A percentile compares a stretch with the other conserved stretches of the same genome.
Evolutionary conservation across 2,888 invertebrate genomes (phyloP).

Genomic region (Prosapia bicincta): DNA sequence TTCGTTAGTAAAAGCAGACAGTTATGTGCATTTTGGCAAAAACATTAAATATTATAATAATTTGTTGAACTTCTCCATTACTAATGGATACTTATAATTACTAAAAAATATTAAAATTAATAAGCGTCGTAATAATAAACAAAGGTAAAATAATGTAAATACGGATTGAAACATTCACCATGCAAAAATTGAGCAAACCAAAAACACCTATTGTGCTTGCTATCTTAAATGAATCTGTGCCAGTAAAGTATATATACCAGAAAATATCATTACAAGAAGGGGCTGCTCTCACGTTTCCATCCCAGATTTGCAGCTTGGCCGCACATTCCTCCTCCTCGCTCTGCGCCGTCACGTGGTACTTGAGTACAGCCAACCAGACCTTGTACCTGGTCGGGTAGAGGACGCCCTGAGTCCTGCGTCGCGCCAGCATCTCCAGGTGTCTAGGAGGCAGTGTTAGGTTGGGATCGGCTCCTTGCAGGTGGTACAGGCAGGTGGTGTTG

Average conservation of each 20-base stretch:
- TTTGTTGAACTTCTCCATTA: too few relatives aligned
- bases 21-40: too few relatives aligned
- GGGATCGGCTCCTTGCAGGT: slow-evolving; percentile 51
- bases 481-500: slow-evolving; percentile 86
- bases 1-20: too few relatives aligned
- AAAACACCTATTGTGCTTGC: not conserved
- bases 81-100: too few relatives aligned
- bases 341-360: slow-evolving; percentile 74
- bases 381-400: slow-evolving; percentile 54
- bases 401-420: slow-evolving; percentile 22
- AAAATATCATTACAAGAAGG: slow-evolving; percentile 59
- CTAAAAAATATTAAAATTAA: too few relatives aligned
- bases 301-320: slow-evolving; percentile 83
- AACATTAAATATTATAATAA: too few relatives aligned
- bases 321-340: slow-evolving; percentile 73
- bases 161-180: not conserved
- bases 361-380: slow-evolving; percentile 82
- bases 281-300: slow-evolving; percentile 53
- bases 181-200: not conserved
- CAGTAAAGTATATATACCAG: slow-evolving; percentile 56
- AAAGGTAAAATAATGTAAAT: not conserved
- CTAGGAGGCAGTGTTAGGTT: slow-evolving; percentile 38
- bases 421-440: slow-evolving; percentile 43
- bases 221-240: not conserved
- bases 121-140: not conserved